phyloP scores from a whole-genome alignment of 2,113 vertebrate species.

The Damaliscus lunatus region DNA sequence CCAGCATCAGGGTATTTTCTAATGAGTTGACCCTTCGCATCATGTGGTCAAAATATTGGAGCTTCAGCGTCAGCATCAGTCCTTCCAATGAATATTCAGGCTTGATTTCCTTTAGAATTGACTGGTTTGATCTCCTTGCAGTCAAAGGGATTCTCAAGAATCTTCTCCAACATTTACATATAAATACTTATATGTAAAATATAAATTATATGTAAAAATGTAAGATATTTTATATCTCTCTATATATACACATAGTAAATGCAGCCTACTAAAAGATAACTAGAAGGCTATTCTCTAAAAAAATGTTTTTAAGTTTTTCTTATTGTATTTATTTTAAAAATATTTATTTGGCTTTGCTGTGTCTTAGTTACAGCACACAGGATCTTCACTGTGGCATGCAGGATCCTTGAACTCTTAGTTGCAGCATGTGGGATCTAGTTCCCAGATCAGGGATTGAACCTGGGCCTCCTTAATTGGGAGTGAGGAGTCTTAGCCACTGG shows the following conservation, averaged over 20 bases:
- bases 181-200: background rate
- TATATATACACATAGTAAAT: background rate
- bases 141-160: background rate
- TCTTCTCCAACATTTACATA: background rate
- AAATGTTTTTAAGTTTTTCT: background rate
- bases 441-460: background rate
- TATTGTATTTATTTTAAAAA: background rate
- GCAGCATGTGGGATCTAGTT: background rate
- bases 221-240: background rate
- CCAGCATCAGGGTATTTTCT: background rate
- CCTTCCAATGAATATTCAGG: background rate
- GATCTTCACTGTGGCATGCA: background rate
- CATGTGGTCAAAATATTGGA: background rate
- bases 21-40: background rate
- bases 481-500: background rate
- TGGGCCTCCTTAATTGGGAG: background rate
- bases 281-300: background rate
- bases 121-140: background rate
- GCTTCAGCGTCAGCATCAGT: background rate
- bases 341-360: background rate
- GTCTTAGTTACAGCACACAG: background rate
- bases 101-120: background rate
- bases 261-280: background rate
- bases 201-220: background rate
- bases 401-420: background rate